phyloP scores from a whole-genome alignment of 2,888 invertebrate genomes.

The Cataglyphis cursor region DNA sequence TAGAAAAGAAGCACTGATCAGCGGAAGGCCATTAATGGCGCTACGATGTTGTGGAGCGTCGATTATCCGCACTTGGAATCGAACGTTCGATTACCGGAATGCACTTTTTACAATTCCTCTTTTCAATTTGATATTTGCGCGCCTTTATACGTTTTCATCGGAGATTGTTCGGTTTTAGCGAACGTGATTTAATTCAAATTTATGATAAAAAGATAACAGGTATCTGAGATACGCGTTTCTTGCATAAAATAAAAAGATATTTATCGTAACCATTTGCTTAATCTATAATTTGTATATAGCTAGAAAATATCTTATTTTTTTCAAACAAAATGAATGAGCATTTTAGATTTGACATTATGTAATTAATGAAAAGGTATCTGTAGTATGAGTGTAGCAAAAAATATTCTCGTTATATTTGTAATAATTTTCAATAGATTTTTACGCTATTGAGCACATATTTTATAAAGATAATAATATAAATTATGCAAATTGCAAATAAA shows the following conservation, averaged over 20 bases:
- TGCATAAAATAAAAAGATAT: not conserved
- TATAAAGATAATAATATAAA: constrained; percentile 12
- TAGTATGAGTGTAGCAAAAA: not conserved
- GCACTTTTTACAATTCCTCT: not conserved
- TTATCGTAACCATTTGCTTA: not conserved
- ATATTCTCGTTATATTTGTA: not conserved
- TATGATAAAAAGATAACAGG: not conserved
- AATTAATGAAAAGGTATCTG: not conserved
- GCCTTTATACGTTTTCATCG: not conserved
- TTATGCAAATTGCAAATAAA: constrained; percentile 16
- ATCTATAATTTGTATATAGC: not conserved
- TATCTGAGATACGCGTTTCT: not conserved
- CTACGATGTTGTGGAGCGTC: constrained; percentile 36
- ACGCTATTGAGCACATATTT: not conserved
- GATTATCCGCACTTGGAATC: constrained; percentile 18
- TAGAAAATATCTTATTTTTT: not conserved
- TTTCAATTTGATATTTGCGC: not conserved
- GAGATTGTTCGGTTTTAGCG: not conserved
- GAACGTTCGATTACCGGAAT: constrained; percentile 12
- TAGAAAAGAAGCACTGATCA: constrained; percentile 44
- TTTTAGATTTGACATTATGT: not conserved
- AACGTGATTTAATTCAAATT: constrained; percentile 16
- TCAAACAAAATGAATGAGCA: not conserved
- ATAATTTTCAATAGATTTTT: constrained; percentile 12
- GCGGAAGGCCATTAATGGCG: constrained; percentile 39